Base-by-base conservation (phyloP, 2,113 vertebrate genomes). In the Choloepus hoffmanni region DNA sequence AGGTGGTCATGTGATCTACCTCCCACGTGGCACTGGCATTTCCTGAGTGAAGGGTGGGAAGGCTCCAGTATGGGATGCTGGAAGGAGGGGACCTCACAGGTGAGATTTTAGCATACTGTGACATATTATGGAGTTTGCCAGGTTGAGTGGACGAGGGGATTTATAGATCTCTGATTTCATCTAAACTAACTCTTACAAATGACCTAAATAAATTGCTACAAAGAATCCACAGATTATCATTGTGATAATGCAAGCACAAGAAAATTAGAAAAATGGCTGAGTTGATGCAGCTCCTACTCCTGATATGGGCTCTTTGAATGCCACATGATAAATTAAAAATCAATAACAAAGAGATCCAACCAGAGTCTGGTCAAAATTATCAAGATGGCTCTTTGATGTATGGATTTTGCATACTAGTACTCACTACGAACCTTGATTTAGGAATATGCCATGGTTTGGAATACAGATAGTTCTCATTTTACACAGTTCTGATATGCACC, bases 121-220 rank as follows among this genome's bases (percentile, higher is more conserved):
- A 65, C 55, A 43, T 15, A 28, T 28, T 65, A n/a, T 8, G 26
- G 72, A 89, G 33, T 43, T 24, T 73, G 18, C 65, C 30, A 73
- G 30, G 40, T 68, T 70, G 81, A 81, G 18, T 21, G 36, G 26
- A 4, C 21, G 84, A 70, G 58, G 26, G 43, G 23, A 36, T 50
- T 58, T 83, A 26, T 63, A 15, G 26, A n/a, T 74, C 53, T 13
- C 73, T 90, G 53, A 13, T 89, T 26, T 73, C 62, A 74, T 36
- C 23, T n/a, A 19, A 87, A 77, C 73, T 79, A 78, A 85, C 21
- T 43, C 86, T 95, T 68, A 72, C 16, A 85, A 95, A 9, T 82
- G 53, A 94, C 48, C 78, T 88, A 60, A 67, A 60, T 2, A 89
- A 19, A 85, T 30, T 26, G n/a, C n/a, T n/a, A 74, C 24, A 67